phyloP scores from a whole-genome alignment of 2,113 vertebrate genomes.

The Papio anubis region DNA sequence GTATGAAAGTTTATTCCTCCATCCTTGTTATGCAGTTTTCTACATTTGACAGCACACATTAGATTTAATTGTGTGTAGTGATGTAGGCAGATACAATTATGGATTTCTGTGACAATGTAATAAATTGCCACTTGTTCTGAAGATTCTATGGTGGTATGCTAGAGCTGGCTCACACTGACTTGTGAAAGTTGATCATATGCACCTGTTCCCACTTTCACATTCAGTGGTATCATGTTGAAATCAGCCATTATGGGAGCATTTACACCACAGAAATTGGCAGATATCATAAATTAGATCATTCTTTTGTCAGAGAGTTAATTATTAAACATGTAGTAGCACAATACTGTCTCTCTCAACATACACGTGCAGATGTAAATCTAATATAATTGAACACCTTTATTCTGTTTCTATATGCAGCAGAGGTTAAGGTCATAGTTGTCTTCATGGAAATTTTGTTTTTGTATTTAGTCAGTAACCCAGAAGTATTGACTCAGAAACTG shows the following conservation, averaged over 20 bases:
- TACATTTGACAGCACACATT: neutral
- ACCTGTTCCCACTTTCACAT: neutral
- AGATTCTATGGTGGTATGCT: neutral
- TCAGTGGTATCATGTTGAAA: neutral
- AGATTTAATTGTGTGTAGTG: conserved; percentile 16
- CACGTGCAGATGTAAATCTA: neutral
- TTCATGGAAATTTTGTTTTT: neutral
- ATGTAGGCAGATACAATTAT: neutral
- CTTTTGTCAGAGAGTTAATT: neutral
- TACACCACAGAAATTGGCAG: neutral
- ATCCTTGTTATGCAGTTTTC: neutral
- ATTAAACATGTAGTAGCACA: neutral
- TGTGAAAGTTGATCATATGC: neutral
- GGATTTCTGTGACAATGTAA: neutral
- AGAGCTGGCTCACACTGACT: neutral
- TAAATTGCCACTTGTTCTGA: neutral
- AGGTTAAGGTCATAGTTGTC: neutral
- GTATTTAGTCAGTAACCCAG: neutral
- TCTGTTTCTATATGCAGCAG: neutral
- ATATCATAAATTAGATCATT: neutral
- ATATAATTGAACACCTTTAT: neutral
- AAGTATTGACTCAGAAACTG: neutral
- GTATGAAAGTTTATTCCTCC: neutral
- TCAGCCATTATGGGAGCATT: neutral
- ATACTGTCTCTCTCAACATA: neutral